Conservation (phyloP, 2,113 vertebrate genomes). For the Ammodytes marinus region DNA sequence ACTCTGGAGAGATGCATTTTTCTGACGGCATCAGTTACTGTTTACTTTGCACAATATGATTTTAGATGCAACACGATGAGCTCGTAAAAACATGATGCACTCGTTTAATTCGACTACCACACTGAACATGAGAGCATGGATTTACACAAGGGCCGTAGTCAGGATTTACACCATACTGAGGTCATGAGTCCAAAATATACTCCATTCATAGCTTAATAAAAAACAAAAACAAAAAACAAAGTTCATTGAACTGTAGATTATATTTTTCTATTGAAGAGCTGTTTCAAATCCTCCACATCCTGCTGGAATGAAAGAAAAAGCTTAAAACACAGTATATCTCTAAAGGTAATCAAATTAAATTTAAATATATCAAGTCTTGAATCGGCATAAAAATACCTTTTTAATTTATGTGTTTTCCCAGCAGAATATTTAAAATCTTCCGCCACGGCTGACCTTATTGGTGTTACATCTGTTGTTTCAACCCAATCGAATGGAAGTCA, state of each 20-base stretch:
- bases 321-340: too few relatives aligned
- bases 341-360: too few relatives aligned
- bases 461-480: too few relatives aligned
- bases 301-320: too few relatives aligned
- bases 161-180: neutral
- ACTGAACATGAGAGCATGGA: constrained; percentile 20
- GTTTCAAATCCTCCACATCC: too few relatives aligned
- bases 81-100: constrained; percentile 53
- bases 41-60: constrained; percentile 43
- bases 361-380: too few relatives aligned
- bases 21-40: constrained; percentile 39
- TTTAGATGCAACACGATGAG: constrained; percentile 51
- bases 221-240: neutral
- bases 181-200: neutral
- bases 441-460: too few relatives aligned
- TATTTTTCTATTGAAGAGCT: too few relatives aligned
- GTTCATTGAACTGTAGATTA: too few relatives aligned
- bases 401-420: too few relatives aligned
- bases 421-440: too few relatives aligned
- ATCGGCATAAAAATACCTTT: too few relatives aligned
- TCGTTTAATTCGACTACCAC: constrained; percentile 26
- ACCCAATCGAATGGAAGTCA: neutral
- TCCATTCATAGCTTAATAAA: neutral
- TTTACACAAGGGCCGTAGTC: neutral
- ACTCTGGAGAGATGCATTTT: constrained; percentile 3